A percentile compares a stretch with the other conserved stretches of the same genome.
Conservation (phyloP, 1,140 invertebrate genomes). For the Pectinophora gossypiella region DNA sequence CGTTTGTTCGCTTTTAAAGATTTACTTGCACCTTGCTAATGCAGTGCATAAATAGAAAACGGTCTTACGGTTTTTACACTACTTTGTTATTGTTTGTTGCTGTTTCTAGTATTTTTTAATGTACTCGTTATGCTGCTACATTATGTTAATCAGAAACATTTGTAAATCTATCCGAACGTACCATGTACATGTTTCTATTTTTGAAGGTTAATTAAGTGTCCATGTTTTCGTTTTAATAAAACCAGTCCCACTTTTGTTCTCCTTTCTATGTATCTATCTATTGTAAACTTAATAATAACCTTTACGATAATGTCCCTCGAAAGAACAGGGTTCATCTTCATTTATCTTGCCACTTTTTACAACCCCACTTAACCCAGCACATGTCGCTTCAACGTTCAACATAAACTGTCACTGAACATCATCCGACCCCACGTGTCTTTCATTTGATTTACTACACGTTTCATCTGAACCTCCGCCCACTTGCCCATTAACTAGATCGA, state of each 20-base stretch:
- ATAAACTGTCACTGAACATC: neutral
- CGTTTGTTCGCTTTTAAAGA: neutral
- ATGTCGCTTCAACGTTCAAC: neutral
- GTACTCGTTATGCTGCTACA: too few species aligned
- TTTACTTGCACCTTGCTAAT: slow-evolving; percentile 33
- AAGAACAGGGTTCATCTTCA: too few species aligned
- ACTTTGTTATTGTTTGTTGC: neutral
- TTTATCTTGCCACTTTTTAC: too few species aligned
- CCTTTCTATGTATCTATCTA: too few species aligned
- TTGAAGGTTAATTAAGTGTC: too few species aligned
- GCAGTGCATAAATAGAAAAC: slow-evolving; percentile 19
- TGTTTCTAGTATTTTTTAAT: neutral
- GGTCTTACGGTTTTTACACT: neutral
- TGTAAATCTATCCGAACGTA: too few species aligned
- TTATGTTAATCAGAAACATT: too few species aligned
- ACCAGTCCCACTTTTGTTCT: too few species aligned
- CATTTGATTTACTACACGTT: slow-evolving; percentile 15
- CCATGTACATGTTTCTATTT: too few species aligned
- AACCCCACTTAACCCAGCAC: neutral
- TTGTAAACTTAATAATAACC: too few species aligned
- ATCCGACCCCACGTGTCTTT: slow-evolving; percentile 2
- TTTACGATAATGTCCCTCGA: too few species aligned
- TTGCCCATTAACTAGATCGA: slow-evolving; percentile 53
- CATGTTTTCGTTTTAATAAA: too few species aligned
- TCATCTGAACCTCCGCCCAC: slow-evolving; percentile 27